These are phyloP conservation scores for Neoarius graeffei DNA, from an alignment of 2,113 vertebrate species.

Conservation along the genomic window DNA sequence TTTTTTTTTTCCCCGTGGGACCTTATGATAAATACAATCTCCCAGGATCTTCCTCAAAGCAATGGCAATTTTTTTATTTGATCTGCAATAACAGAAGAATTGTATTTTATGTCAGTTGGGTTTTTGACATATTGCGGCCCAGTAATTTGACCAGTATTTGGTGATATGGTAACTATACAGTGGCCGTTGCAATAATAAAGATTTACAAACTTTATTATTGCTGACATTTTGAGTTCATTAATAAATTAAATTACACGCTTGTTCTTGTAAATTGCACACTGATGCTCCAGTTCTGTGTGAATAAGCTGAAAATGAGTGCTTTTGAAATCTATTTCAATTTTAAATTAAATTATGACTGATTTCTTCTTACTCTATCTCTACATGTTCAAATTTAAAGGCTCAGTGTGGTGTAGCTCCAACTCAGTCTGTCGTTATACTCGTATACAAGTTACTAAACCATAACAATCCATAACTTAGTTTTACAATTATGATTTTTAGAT, in stretches of 20 bases:
- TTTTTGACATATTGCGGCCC: not conserved
- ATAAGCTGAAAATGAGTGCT: not conserved
- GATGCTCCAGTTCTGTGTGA: not conserved
- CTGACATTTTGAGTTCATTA: not conserved
- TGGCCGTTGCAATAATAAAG: constrained; percentile 45
- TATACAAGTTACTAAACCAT: not conserved
- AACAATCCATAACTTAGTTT: no score
- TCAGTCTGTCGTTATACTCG: not conserved
- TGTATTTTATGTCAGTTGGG: not conserved
- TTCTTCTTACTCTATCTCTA: not conserved
- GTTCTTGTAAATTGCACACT: constrained; percentile 9
- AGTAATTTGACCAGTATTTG: not conserved
- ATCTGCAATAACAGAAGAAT: constrained; percentile 24
- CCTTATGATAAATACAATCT: not conserved
- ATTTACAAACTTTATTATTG: constrained; percentile 45
- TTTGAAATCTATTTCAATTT: not conserved
- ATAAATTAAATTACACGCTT: not conserved
- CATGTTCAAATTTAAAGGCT: not conserved
- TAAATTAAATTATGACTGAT: not conserved
- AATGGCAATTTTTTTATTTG: constrained; percentile 15
- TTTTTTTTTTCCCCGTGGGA: constrained; percentile 12
- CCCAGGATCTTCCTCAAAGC: constrained; percentile 14
- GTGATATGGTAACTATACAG: constrained; percentile 22
- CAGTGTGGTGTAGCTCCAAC: not conserved
- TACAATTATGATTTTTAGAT: no score